Conservation (phyloP, 1,140 invertebrate species). For the Philopotamus ludificatus region DNA sequence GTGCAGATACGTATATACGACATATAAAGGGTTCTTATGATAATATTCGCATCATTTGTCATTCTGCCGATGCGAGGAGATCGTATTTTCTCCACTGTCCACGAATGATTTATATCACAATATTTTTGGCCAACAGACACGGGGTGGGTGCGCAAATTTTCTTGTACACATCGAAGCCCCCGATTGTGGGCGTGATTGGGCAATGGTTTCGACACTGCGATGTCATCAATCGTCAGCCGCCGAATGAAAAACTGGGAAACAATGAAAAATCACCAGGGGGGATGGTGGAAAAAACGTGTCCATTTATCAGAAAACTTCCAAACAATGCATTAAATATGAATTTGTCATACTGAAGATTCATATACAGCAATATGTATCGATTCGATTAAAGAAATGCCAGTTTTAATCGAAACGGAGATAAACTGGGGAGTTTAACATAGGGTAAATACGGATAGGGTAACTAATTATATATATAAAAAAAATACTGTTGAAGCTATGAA, state of each 20-base stretch:
- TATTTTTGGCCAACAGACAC: neutral
- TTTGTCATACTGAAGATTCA: no score
- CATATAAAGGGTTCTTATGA: conserved; percentile 11
- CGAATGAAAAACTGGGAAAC: conserved; percentile 21
- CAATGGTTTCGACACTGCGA: conserved; percentile 25
- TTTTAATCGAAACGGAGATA: no score
- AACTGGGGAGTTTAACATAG: no score
- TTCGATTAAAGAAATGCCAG: no score
- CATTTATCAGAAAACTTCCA: conserved; percentile 18
- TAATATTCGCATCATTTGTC: neutral
- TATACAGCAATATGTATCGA: no score
- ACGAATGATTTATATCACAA: conserved; percentile 8
- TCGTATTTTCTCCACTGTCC: neutral
- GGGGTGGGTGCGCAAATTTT: conserved; percentile 5
- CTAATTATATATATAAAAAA: no score
- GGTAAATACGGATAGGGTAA: no score
- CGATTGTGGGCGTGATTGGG: conserved; percentile 18
- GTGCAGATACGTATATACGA: conserved; percentile 20
- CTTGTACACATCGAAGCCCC: neutral
- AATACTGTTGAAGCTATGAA: no score
- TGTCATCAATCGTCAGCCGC: conserved; percentile 27
- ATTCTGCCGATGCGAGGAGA: neutral
- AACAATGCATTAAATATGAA: conserved; percentile 15
- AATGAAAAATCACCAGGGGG: conserved; percentile 16
- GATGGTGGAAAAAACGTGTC: neutral